Evolutionary conservation across 2,888 invertebrate genomes (phyloP).

Genomic region (Dinocampus coccinellae): DNA sequence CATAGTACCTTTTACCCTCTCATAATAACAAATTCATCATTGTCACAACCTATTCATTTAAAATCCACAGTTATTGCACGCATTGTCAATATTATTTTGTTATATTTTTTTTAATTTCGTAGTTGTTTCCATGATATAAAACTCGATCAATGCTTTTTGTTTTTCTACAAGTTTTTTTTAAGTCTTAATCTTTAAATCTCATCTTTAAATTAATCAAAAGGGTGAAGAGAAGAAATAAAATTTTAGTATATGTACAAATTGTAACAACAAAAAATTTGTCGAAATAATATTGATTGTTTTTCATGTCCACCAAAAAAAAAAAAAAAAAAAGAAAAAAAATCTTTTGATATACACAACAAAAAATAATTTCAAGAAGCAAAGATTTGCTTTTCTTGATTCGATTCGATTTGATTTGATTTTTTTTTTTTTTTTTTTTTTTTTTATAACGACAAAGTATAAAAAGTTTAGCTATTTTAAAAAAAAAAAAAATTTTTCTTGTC

Average conservation of each 20-base stretch:
- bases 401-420: conserved; percentile 7
- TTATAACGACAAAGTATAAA: conserved; percentile 32
- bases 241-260: conserved; percentile 45
- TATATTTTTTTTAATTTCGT: conserved; percentile 43
- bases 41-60: background rate
- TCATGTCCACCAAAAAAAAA: background rate
- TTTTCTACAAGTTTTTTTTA: background rate
- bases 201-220: background rate
- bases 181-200: conserved; percentile 33
- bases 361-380: conserved; percentile 41
- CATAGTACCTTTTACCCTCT: conserved; percentile 43
- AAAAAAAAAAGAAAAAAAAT: background rate
- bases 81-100: conserved; percentile 29
- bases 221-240: background rate
- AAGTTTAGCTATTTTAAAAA: conserved; percentile 12
- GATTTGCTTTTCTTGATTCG: conserved; percentile 44
- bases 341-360: background rate
- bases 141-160: conserved; percentile 47
- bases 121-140: conserved; percentile 65
- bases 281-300: too few species aligned
- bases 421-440: conserved; percentile 20
- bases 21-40: conserved; percentile 18
- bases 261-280: conserved; percentile 61
- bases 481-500: background rate
- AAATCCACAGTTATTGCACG: conserved; percentile 60